Evolutionary conservation across 2,797 vertebrate genomes (phyloP).

Genomic region (Champsocephalus gunnari): DNA sequence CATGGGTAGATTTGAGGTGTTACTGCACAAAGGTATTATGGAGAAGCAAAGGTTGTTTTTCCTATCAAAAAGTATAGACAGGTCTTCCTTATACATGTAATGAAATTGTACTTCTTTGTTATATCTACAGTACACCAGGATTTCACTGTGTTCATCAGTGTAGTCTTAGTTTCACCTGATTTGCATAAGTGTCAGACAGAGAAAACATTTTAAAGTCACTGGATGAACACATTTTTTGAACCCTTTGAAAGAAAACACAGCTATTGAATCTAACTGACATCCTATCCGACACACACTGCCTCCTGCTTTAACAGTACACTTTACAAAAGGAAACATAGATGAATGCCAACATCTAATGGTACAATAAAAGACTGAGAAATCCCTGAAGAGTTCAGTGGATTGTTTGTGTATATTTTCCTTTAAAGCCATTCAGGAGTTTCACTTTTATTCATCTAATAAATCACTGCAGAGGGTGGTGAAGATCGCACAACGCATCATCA

Average conservation of each 20-base stretch:
- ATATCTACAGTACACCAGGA: background rate
- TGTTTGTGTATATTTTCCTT: background rate
- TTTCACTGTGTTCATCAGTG: background rate
- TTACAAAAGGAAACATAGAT: constrained; percentile 18
- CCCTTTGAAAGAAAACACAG: constrained; percentile 5
- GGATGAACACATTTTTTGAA: constrained; percentile 9
- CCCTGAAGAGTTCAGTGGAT: background rate
- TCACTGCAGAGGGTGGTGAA: too few species aligned
- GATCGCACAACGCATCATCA: too few species aligned
- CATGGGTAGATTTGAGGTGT: background rate
- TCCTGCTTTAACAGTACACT: background rate
- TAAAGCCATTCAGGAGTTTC: background rate
- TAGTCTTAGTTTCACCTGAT: background rate
- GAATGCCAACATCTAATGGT: constrained; percentile 1
- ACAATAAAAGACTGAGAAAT: background rate
- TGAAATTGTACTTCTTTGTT: background rate
- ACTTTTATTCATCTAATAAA: background rate
- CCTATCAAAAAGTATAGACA: background rate
- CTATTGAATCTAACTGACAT: background rate
- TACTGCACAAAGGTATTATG: background rate
- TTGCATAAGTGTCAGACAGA: constrained; percentile 5
- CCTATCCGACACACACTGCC: background rate
- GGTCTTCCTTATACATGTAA: background rate
- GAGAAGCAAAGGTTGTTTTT: background rate
- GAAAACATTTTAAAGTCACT: background rate